These are phyloP conservation scores for Gambusia yucatana DNA, from an alignment of 2,797 vertebrate species.

Conservation along the genomic window DNA sequence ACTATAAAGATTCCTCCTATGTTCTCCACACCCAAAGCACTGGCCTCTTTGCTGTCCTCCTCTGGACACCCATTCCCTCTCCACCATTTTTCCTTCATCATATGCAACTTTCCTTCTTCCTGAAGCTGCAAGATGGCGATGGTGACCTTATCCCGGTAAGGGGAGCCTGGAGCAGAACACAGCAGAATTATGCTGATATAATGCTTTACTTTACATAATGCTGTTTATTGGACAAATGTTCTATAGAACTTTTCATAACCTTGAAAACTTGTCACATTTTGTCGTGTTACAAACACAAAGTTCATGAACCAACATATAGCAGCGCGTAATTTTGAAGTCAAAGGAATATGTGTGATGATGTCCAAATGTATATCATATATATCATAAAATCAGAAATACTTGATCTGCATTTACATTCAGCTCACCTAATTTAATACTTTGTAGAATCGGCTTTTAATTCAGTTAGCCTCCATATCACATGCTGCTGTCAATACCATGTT, in stretches of 20 bases:
- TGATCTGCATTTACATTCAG: background rate
- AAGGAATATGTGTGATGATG: background rate
- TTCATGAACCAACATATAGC: background rate
- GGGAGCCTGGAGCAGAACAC: constrained; percentile 85
- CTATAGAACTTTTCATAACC: too few relatives aligned
- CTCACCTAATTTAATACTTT: background rate
- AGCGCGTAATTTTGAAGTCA: background rate
- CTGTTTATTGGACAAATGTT: background rate
- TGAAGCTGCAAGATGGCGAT: constrained; percentile 98
- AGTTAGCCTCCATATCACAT: background rate
- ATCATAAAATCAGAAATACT: background rate
- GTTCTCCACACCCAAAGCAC: constrained; percentile 95
- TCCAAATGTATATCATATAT: background rate
- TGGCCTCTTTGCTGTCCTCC: constrained; percentile 97
- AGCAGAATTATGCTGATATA: background rate
- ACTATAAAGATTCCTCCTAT: constrained; percentile 99
- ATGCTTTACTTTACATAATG: background rate
- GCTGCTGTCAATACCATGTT: background rate
- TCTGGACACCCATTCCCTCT: constrained; percentile 95
- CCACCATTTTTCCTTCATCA: constrained; percentile 99
- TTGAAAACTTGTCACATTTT: background rate
- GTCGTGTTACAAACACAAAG: background rate
- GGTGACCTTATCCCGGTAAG: constrained; percentile 96
- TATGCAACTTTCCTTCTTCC: constrained; percentile 96
- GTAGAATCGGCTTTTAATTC: background rate